A percentile compares a stretch with the other conserved stretches of the same genome.
These are phyloP conservation scores for Grus americana DNA, from an alignment of 2,113 vertebrate genomes.

Conservation along the genomic window DNA sequence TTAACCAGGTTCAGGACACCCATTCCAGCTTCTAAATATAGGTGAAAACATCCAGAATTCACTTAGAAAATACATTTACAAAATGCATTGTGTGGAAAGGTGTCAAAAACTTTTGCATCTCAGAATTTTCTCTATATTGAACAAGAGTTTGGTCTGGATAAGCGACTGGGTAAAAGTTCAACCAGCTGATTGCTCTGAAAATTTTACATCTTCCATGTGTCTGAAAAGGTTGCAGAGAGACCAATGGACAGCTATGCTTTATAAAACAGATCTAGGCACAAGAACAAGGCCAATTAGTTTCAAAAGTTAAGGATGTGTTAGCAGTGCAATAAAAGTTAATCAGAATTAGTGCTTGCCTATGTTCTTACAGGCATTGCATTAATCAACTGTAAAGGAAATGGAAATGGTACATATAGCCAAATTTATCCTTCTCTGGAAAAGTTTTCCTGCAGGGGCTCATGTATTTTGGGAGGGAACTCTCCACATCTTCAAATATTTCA, in stretches of 20 bases:
- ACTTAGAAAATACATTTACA: not conserved
- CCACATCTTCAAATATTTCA: not conserved
- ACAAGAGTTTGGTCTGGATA: not conserved
- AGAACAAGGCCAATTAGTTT: conserved; percentile 34
- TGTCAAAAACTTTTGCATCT: not conserved
- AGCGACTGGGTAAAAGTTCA: not conserved
- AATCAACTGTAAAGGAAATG: conserved; percentile 29
- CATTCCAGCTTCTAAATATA: not conserved
- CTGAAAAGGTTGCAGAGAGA: not conserved
- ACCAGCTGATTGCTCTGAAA: not conserved
- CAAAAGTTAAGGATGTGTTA: conserved; percentile 11
- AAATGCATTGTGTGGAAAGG: not conserved
- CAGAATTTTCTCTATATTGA: not conserved
- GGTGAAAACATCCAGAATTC: not conserved
- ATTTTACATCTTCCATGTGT: not conserved
- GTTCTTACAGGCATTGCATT: not conserved
- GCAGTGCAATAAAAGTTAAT: conserved; percentile 44
- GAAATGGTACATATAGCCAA: not conserved
- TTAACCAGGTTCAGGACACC: not conserved
- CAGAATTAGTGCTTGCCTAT: conserved; percentile 36
- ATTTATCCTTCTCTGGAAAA: not conserved
- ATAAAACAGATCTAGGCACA: not conserved
- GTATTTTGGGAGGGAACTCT: not conserved
- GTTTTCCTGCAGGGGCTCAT: not conserved
- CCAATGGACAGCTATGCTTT: not conserved